Base-by-base conservation (phyloP, 2,888 invertebrate species). In the Selenia dentaria region DNA sequence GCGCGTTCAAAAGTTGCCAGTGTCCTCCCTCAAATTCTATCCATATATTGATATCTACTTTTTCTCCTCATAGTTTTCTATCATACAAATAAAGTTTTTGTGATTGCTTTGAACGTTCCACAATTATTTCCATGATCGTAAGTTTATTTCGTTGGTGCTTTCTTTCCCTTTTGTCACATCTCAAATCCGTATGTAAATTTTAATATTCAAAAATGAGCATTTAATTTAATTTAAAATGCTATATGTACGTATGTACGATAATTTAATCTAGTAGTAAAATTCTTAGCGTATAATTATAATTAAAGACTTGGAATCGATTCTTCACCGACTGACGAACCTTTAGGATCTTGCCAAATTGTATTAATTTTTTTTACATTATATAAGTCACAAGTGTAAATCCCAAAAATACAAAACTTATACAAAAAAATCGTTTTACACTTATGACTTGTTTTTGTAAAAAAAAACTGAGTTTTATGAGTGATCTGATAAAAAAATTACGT, bases 341-440 rank as follows among this genome's bases (percentile, higher is more conserved):
- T 75, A 74, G 70, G 73, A 74, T 85, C 87, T 87, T 86, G 87
- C 87, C 87, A 85, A 74, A 70, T 64, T 70, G 62, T 68, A 47
- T 51, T 48, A 41, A 6, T 22, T 22, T 22, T 22, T 20, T 45
- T 52, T 49, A 41, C 52, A 54, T 41, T 56, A 61, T 62, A 51
- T 13, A 54, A 48, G 56, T 54, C 57, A 57, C 47, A 58, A 42
- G 25, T 29, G 42, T 42, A 51, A 64, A 53, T 62, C 22, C 51
- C 53, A 56, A 53, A 59, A 36, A 27, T 31, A 51, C 42, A 51
- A 67, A 63, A 58, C 33, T 18, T 3, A 42, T 14, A 48, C 37
- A 60, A 38, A 60, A 52, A 37, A 62, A 56, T 47, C 20, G 27
- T 53, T 52, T 65, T 60, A 53, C 54, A 36, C 50, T 57, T 22